These are phyloP conservation scores for Pollimyrus isidori DNA, from an alignment of 2,113 vertebrate species.

Conservation along the genomic window DNA sequence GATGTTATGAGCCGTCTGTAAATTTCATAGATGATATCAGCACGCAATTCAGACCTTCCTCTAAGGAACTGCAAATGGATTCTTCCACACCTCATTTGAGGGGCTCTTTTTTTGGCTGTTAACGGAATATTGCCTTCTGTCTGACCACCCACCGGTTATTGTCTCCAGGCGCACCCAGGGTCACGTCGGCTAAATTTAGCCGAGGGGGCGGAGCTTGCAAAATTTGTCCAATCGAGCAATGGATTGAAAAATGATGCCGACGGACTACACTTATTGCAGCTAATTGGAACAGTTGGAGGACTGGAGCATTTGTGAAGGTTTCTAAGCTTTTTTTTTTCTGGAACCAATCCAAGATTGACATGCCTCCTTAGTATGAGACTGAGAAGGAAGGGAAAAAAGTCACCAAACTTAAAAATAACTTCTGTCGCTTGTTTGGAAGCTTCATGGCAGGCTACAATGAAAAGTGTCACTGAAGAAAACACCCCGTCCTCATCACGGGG, in stretches of 20 bases:
- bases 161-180: not conserved
- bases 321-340: not conserved
- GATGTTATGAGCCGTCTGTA: constrained; percentile 4
- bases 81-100: constrained; percentile 23
- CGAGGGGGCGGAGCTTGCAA: not conserved
- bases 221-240: not conserved
- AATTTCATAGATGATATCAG: constrained; percentile 5
- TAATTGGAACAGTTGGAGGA: not conserved
- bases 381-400: not conserved
- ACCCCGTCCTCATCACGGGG: not conserved
- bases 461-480: not conserved
- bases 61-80: constrained; percentile 18
- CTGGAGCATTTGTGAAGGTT: not conserved
- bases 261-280: not conserved
- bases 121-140: constrained; percentile 13
- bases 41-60: constrained; percentile 10
- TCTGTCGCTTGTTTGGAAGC: not conserved
- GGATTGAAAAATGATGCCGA: not conserved
- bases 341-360: not conserved
- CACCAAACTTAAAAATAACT: not conserved
- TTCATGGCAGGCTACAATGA: constrained; percentile 5
- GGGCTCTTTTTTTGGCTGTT: not conserved
- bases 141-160: not conserved
- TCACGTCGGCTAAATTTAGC: not conserved
- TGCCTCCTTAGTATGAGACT: not conserved